Base-by-base conservation (phyloP, 1,140 invertebrate species). In the Colletes latitarsis region DNA sequence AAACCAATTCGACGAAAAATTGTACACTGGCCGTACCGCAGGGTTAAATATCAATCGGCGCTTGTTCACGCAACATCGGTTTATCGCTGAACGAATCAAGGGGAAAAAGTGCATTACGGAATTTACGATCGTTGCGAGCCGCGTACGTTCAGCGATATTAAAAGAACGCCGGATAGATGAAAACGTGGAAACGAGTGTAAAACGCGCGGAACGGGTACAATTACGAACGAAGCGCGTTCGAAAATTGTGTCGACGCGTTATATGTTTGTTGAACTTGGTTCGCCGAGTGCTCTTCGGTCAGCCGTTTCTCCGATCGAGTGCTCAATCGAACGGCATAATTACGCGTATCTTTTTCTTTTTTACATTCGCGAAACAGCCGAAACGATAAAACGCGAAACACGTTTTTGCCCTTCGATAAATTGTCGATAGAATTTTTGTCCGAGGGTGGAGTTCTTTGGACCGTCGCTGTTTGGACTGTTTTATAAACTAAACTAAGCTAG, bases 41-140 rank as follows among this genome's bases (percentile, higher is more conserved):
- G 43, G 70, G 41, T 64, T 73, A 66, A 66, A 73, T 66, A 79
- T 73, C 70, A 73, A 73, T 79, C 17, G 17, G 4, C n/a, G 60
- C 4, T 57, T 41, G 68, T 39, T 71, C n/a, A 5, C 30, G 6
- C n/a, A 77, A 70, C 41, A n/a, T 8, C 17, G 41, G 49, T 55
- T 78, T 46, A 55, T 55, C 77, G 19, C 43, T 17, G n/a, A 21
- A 14, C 14, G 15, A 46, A 41, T 55, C 15, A 52, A 10, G 9
- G n/a, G 15, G 2, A 73, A 19, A 52, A 39, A 73, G 17, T 52
- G 68, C 60, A 19, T 70, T 60, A 21, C 63, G 30, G 15, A 14
- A 19, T 41, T 53, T 78, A 57, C 69, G 15, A 63, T 64, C 53
- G 53, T 55, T 19, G 15, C 15, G 8, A 14, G 30, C 43, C 17